These are phyloP conservation scores for Aegotheles bennettii DNA, from an alignment of 2,113 vertebrate species.

Conservation along the genomic window DNA sequence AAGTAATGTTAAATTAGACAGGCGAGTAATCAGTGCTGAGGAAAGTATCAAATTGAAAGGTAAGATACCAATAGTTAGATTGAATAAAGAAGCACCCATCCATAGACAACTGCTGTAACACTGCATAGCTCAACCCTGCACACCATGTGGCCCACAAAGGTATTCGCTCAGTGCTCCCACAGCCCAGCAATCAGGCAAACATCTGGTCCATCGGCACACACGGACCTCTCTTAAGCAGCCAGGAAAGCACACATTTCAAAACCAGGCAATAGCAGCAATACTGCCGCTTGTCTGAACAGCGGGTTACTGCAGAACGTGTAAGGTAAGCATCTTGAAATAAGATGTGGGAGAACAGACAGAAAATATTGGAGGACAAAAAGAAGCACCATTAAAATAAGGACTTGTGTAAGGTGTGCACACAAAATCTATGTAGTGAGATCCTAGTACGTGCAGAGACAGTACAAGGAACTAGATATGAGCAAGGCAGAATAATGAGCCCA, in stretches of 20 bases:
- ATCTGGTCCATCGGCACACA: background rate
- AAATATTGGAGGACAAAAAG: background rate
- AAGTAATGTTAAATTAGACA: background rate
- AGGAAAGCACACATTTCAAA: background rate
- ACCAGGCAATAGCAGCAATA: background rate
- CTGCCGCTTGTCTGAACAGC: background rate
- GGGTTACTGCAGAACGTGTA: background rate
- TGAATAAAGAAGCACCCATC: background rate
- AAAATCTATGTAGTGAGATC: background rate
- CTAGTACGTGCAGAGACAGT: background rate
- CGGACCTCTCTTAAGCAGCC: background rate
- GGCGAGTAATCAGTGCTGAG: background rate
- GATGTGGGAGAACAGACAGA: background rate
- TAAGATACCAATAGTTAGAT: background rate
- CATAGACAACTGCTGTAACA: background rate
- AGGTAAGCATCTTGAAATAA: background rate
- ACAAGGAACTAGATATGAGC: accelerated
- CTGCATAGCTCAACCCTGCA: background rate
- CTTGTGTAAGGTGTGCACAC: background rate
- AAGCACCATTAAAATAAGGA: background rate
- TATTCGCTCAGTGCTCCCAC: background rate
- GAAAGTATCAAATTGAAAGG: background rate
- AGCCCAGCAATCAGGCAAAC: background rate
- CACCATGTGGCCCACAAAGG: background rate
- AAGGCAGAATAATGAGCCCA: background rate